Evolutionary conservation across 1,140 invertebrate genomes (phyloP), one percentile per base, ranked within the genome.

Genomic region (Planococcus citri): DNA sequence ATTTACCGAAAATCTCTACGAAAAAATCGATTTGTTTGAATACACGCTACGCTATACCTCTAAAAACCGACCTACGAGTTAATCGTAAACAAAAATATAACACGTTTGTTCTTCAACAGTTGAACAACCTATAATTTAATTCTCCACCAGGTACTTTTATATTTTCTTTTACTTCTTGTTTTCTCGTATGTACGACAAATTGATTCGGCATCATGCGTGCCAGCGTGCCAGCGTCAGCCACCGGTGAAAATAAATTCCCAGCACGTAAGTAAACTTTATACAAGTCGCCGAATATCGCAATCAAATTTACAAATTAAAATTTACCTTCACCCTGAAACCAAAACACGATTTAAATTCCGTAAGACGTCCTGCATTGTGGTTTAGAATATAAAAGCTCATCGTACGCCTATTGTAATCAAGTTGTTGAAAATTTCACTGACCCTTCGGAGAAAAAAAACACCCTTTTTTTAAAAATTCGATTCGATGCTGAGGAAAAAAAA

Each of bases 221-320:
- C 2, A n/a, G n/a, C n/a, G n/a, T n/a, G n/a, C n/a, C n/a, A n/a
- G n/a, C n/a, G n/a, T n/a, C n/a, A n/a, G n/a, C n/a, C n/a, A n/a
- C n/a, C n/a, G n/a, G 2, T 51, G n/a, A 51, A 51, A 51, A 51
- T 51, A 51, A 51, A 51, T 51, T 51, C 41, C n/a, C 41, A 17
- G n/a, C 41, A 51, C 41, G 41, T 51, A 51, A 51, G 41, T n/a
- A 51, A 51, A 51, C 41, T 51, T 51, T 17, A n/a, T n/a, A 51
- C 41, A 14, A 20, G 6, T 17, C 10, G 17, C 17, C 41, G 2
- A 51, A 51, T 51, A 51, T 51, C 41, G 6, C 41, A 51, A 51
- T 51, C 41, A 51, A 51, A 51, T 51, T 51, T n/a, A 51, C 41
- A 14, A 51, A 51, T 51, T 51, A 51, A 51, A 51, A 51, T 51